These are phyloP conservation scores for Merluccius polli DNA, from an alignment of 2,797 vertebrate genomes.

Conservation along the genomic window DNA sequence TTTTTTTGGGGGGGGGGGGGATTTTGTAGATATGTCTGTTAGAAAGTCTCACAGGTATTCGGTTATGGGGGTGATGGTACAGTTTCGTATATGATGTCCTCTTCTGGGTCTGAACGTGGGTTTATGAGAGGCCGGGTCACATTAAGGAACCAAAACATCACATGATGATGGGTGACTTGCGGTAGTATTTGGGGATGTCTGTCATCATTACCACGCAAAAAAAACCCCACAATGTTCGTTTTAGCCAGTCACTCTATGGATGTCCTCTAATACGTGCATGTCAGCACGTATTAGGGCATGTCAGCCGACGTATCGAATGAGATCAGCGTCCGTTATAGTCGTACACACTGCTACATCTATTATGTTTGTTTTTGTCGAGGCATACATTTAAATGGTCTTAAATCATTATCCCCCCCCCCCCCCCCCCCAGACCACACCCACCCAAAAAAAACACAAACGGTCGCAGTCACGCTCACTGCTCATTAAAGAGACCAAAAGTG, in stretches of 20 bases:
- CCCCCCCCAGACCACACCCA: conserved; percentile 38
- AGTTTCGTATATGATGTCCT: background rate
- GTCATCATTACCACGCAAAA: background rate
- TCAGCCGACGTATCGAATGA: background rate
- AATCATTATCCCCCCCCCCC: conserved; percentile 31
- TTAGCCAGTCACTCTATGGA: background rate
- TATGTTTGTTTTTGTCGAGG: background rate
- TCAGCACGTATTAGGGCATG: background rate
- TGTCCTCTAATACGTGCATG: background rate
- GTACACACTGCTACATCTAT: background rate
- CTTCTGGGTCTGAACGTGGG: background rate
- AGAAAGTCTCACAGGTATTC: background rate
- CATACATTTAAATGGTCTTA: background rate
- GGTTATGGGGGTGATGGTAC: background rate
- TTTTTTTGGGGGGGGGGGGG: too few species aligned
- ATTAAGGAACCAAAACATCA: background rate
- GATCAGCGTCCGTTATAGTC: background rate
- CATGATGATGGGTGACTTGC: background rate
- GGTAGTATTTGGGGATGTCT: background rate
- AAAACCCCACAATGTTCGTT: background rate
- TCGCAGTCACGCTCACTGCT: conserved; percentile 35
- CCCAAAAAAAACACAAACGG: conserved; percentile 28
- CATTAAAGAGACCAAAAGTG: conserved; percentile 51
- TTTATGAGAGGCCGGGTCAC: background rate
- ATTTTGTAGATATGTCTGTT: background rate